These are phyloP conservation scores for Tachycineta bicolor DNA, from an alignment of 2,113 vertebrate genomes.

Conservation along the genomic window DNA sequence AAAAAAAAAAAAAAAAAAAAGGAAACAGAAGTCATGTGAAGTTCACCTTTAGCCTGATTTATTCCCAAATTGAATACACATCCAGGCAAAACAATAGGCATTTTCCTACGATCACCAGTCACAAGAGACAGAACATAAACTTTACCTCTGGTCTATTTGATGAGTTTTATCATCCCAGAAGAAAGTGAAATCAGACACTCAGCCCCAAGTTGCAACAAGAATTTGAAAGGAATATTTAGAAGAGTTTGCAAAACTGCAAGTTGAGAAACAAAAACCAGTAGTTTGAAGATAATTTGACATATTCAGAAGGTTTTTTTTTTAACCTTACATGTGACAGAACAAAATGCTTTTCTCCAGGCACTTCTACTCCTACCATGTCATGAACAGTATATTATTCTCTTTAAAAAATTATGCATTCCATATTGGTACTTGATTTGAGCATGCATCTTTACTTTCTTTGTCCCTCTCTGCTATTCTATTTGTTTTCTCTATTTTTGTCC, in stretches of 20 bases:
- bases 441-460: neutral
- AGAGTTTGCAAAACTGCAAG: neutral
- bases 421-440: neutral
- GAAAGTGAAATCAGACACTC: neutral
- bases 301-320: neutral
- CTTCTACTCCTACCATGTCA: neutral
- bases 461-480: neutral
- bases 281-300: neutral
- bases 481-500: neutral
- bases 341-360: neutral
- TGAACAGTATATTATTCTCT: neutral
- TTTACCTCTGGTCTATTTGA: neutral
- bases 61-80: neutral
- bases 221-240: neutral
- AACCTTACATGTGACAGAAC: neutral
- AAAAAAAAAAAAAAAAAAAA: neutral
- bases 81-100: slow-evolving; percentile 20
- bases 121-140: neutral
- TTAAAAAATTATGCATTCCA: neutral
- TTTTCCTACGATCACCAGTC: neutral
- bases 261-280: neutral
- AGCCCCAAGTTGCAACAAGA: neutral
- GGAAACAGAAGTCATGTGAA: slow-evolving; percentile 16
- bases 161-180: neutral
- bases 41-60: slow-evolving; percentile 32